Evolutionary conservation across 2,113 vertebrate species (phyloP).

Genomic region (Petrocephalus zakoni): DNA sequence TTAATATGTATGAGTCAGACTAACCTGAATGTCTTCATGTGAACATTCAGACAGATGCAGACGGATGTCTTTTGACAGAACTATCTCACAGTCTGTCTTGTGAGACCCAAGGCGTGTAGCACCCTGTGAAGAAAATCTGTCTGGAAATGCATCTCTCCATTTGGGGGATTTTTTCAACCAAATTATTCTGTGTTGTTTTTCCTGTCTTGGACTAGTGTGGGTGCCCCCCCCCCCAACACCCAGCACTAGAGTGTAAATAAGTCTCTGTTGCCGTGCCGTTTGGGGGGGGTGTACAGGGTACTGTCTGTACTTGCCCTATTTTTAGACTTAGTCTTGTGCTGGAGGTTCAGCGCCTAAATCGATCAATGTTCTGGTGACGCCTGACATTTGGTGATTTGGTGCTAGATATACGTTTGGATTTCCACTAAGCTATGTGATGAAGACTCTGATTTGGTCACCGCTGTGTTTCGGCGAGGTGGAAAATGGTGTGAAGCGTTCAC

Average conservation of each 20-base stretch:
- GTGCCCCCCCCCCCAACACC: neutral
- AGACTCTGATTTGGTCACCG: neutral
- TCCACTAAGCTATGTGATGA: neutral
- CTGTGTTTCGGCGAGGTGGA: neutral
- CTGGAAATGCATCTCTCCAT: neutral
- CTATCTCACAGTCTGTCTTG: neutral
- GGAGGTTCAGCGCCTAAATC: neutral
- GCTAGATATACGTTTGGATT: neutral
- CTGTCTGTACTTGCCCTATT: constrained; percentile 9
- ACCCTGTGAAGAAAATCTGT: neutral
- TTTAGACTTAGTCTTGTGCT: neutral
- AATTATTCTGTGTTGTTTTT: neutral
- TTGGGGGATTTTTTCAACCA: neutral
- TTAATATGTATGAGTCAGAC: neutral
- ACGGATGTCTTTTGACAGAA: too few species aligned
- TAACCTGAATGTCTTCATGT: neutral
- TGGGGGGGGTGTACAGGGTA: constrained; percentile 5
- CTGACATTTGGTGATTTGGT: neutral
- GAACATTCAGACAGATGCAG: neutral
- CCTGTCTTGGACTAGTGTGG: neutral
- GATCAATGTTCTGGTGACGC: neutral
- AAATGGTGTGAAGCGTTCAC: neutral
- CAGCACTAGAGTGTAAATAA: neutral
- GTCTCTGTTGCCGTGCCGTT: constrained; percentile 16
- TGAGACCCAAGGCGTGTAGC: neutral